Base-by-base conservation (phyloP, 2,888 invertebrate genomes). In the Sepiola atlantica region DNA sequence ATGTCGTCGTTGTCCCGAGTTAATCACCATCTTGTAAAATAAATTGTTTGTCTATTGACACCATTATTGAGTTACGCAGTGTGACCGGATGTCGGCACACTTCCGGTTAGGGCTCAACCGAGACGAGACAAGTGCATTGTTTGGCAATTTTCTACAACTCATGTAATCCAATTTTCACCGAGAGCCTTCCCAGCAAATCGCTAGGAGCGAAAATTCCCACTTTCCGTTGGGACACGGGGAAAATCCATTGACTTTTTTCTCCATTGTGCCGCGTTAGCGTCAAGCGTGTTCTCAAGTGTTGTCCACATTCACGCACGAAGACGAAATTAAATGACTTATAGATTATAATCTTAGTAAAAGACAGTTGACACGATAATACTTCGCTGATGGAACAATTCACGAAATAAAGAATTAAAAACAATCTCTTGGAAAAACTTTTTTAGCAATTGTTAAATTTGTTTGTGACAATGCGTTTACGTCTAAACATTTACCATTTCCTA, bases 21-120 rank as follows among this genome's bases (percentile, higher is more conserved):
- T n/a, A 77, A 77, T 21, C 16, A 32, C 77, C 77, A 32, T 77
- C 77, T 77, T 77, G n/a, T n/a, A 32, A n/a, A n/a, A 24, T 77
- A 77, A 77, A 77, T 77, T n/a, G 77, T 77, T 77, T 77, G 77
- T 77, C 77, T n/a, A 77, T 77, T 77, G 77, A 77, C n/a, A n/a
- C 77, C 32, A 32, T 77, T 77, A 77, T 77, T 77, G 77, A 77
- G 32, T 77, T 77, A 77, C n/a, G 77, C n/a, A n/a, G 77, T 77
- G 77, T 77, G 77, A n/a, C 77, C 77, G 77, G 77, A 77, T n/a
- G 77, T 77, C 77, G n/a, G 16, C n/a, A 77, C 20, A 77, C 77
- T 77, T 77, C 77, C 77, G 77, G 77, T 77, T n/a, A 32, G 77
- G 32, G 16, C 77, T 28, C 77, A 77, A n/a, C 45, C 16, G 6